Evolutionary conservation across 2,797 vertebrate genomes (phyloP).

Genomic region (Tympanoctomys barrerae): DNA sequence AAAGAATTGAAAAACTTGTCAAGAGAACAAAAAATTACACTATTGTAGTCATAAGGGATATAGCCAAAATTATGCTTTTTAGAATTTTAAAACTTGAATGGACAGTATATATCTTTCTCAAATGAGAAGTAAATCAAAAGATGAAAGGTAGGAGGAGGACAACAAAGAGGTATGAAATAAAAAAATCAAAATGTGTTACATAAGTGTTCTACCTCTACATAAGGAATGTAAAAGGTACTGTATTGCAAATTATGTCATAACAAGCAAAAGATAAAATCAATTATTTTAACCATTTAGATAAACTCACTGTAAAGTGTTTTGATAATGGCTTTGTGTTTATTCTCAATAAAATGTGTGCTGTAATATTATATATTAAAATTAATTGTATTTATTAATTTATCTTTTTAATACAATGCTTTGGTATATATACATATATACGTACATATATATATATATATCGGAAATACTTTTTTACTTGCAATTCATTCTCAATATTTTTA

Average conservation of each 20-base stretch:
- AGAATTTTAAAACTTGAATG: not conserved
- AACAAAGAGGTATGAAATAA: not conserved
- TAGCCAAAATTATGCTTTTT: slow-evolving; percentile 52
- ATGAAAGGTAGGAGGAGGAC: not conserved
- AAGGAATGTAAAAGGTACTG: not conserved
- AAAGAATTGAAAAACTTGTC: slow-evolving; percentile 49
- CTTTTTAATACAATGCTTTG: not conserved
- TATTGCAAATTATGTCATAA: not conserved
- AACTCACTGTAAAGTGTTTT: not conserved
- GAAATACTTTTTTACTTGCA: slow-evolving; percentile 46
- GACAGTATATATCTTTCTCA: not conserved
- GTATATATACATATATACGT: too few relatives aligned
- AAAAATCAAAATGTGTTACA: not conserved
- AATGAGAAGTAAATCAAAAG: not conserved
- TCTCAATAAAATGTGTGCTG: not conserved
- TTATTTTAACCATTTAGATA: not conserved
- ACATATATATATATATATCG: not conserved
- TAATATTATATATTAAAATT: not conserved
- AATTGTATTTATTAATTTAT: not conserved
- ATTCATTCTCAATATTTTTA: slow-evolving; percentile 27
- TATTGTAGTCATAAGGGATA: not conserved
- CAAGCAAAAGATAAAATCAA: not conserved
- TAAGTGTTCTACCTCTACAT: not conserved
- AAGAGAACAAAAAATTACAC: slow-evolving; percentile 25
- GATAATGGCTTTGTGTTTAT: not conserved